Evolutionary conservation across 2,888 invertebrate genomes (phyloP), one percentile per base, ranked within the genome.

Genomic region (Volucella zonaria): DNA sequence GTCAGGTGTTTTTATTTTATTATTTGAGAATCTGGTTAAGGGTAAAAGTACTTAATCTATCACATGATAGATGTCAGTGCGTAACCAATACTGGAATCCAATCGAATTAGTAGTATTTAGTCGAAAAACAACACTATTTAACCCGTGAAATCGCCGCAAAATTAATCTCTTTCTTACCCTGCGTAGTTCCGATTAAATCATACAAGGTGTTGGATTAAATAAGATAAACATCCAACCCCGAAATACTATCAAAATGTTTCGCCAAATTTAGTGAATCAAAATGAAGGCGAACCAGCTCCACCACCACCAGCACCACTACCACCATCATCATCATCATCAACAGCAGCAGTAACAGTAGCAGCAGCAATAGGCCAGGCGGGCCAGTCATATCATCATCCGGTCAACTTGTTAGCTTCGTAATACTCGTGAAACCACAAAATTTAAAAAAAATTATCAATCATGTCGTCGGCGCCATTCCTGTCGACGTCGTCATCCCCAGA

Each of bases 11-110:
- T 40, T 15, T 23, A 2, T 23, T 31, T 31, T 31, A 31, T 6
- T 31, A 31, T 67, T 67, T 38, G 70, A 68, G 31, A 56, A 52
- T 58, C 71, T 71, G 42, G 42, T 73, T 67, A 11, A 52, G 51
- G 18, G 54, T 40, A 66, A 51, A 58, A 52, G 8, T 56, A 73
- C 67, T 81, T 81, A 43, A 51, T 56, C 85, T 85, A 85, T 85
- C 86, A 81, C 86, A 86, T 86, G 81, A 82, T 86, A 78, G 86
- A 86, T 86, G 86, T 86, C 86, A 86, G 74, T 77, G 40, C 59
- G 18, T 76, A 76, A 80, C 54, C 14, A 42, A 67, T 45, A 71
- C 67, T 79, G 59, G 76, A 76, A 85, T 76, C 66, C 83, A 67
- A 75, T 75, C 66, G 62, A 75, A 67, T 67, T 49, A 80, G 71